Conservation (phyloP, 2,888 invertebrate species). For the Hofmannophila pseudospretella region DNA sequence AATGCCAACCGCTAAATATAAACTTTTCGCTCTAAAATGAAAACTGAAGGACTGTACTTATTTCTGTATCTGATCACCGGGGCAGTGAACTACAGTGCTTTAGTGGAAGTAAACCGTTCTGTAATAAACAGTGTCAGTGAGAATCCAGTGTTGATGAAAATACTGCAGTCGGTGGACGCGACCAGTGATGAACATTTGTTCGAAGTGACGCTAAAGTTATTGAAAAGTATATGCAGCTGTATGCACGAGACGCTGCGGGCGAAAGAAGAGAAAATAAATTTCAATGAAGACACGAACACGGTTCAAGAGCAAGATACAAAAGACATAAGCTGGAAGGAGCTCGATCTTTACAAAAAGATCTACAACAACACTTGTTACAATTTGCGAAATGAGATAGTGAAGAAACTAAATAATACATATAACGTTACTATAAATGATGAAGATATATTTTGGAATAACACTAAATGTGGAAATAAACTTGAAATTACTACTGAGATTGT, state of each 20-base stretch:
- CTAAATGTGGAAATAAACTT: constrained; percentile 20
- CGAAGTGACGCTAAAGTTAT: constrained; percentile 47
- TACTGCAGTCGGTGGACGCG: constrained; percentile 48
- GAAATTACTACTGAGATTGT: constrained; percentile 13
- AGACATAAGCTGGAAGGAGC: constrained; percentile 21
- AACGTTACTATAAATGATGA: constrained; percentile 14
- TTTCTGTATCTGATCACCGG: constrained; percentile 23
- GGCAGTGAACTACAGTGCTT: constrained; percentile 20
- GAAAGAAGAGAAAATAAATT: constrained; percentile 26
- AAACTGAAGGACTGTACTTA: constrained; percentile 22
- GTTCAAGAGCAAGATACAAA: constrained; percentile 16
- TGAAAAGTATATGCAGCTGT: constrained; percentile 56
- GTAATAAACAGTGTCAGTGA: constrained; percentile 25
- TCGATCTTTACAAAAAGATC: constrained; percentile 46
- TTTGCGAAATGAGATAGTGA: constrained; percentile 33
- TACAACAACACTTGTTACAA: constrained; percentile 52
- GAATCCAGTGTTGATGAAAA: constrained; percentile 40
- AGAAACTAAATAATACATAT: constrained; percentile 24
- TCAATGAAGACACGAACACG: constrained; percentile 21
- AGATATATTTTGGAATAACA: constrained; percentile 16
- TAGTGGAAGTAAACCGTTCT: constrained; percentile 19
- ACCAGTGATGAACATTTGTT: constrained; percentile 46
- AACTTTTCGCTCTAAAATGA: constrained; percentile 40
- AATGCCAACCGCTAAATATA: constrained; percentile 39
- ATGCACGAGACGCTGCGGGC: constrained; percentile 44